These are phyloP conservation scores for Paramormyrops kingsleyae DNA, from an alignment of 2,113 vertebrate species.

Conservation along the genomic window DNA sequence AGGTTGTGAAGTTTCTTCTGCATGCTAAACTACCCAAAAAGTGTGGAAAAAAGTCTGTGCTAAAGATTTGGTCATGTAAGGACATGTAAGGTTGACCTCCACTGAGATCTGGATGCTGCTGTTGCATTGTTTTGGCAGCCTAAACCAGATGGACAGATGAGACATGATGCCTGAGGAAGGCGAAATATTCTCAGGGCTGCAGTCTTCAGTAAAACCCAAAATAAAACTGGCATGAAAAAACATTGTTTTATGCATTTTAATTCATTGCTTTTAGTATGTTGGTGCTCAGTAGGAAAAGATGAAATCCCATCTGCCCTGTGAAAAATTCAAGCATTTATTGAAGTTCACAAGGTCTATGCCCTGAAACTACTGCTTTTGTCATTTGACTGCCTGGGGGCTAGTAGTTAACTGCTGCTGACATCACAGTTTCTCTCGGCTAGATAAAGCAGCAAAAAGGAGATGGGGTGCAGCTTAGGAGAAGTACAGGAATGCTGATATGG, in stretches of 20 bases:
- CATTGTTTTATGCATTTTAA: neutral
- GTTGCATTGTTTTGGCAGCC: neutral
- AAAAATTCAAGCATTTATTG: neutral
- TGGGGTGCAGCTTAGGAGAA: neutral
- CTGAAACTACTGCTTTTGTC: neutral
- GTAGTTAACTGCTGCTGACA: neutral
- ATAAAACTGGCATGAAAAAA: neutral
- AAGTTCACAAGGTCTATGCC: neutral
- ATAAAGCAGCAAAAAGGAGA: neutral
- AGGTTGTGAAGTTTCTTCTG: neutral
- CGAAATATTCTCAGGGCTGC: neutral
- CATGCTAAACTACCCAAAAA: neutral
- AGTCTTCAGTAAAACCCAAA: neutral
- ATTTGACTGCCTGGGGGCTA: neutral
- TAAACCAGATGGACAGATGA: constrained; percentile 1
- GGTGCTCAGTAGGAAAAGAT: neutral
- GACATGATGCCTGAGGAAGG: neutral
- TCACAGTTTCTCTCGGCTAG: neutral
- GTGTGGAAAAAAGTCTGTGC: neutral
- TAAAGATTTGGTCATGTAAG: neutral
- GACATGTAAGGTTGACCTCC: neutral
- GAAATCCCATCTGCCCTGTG: neutral
- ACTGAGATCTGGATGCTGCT: neutral
- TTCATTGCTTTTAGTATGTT: neutral
- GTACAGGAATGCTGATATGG: neutral